Evolutionary conservation across 2,797 vertebrate genomes (phyloP), one percentile per base, ranked within the genome.

Genomic region (Pipistrellus kuhlii): DNA sequence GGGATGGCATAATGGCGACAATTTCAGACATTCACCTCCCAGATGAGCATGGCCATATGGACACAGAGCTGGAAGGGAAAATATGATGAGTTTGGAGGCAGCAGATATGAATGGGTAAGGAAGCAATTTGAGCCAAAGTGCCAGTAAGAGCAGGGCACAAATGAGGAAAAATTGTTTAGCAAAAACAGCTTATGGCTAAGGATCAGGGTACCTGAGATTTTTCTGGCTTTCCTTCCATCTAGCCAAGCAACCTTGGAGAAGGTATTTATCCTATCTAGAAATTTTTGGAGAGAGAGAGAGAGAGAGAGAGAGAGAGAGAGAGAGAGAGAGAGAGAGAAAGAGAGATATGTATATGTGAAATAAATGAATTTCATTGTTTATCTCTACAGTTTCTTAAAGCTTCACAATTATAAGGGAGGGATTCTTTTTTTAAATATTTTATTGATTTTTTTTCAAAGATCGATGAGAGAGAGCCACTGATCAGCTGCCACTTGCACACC

Each of bases 21-120:
- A 20, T 91, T 96, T 90, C 95, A 91, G 90, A 85, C 68, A 94
- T 72, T 17, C 38, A 91, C 93, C 87, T 96, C 93, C 91, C 87
- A 94, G 68, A 95, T 87, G 94, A 97, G 35, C 51, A 21, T 66
- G 78, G 87, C 84, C 94, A 94, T 94, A 96, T 96, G 93, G 91
- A 94, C 46, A 15, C 69, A 88, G 91, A 80, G 78, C 91, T 97
- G 57, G 82, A 94, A 95, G 87, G 62, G 87, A 94, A 76, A 73
- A n/a, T 32, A 10, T 95, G 96, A 95, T 95, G 86, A 84, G 89
- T 86, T 94, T 94, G 80, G 89, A 94, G 75, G 68, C 89, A 41
- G 81, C 6, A n/a, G 76, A 89, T 85, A 85, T 69, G 86, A 93
- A 93, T 95, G 78, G 53, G 10, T 72, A 91, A 96, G 73, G 72